Percentiles rank a stretch among this genome's conserved stretches.
phyloP scores from a whole-genome alignment of 2,113 vertebrate species.

The Condylura cristata region DNA sequence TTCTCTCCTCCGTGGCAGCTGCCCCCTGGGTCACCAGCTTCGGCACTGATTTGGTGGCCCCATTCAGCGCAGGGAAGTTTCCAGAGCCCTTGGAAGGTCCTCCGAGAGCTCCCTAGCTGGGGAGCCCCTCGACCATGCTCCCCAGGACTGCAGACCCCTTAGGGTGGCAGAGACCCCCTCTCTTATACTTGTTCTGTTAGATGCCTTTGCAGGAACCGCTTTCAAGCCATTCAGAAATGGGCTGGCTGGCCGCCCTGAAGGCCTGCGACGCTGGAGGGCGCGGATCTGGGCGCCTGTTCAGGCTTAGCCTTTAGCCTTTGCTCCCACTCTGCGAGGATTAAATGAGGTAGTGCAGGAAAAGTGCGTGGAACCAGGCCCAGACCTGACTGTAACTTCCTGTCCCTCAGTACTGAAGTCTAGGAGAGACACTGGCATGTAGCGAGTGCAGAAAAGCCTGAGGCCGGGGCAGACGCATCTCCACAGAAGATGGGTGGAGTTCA shows the following conservation, averaged over 20 bases:
- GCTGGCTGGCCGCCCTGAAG: not conserved
- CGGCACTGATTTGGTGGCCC: not conserved
- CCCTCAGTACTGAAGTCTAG: not conserved
- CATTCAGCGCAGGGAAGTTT: not conserved
- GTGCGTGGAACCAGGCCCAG: not conserved
- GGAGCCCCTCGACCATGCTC: fast-evolving
- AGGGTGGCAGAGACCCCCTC: fast-evolving
- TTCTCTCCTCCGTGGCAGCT: not conserved
- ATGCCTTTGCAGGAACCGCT: not conserved
- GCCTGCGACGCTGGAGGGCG: not conserved
- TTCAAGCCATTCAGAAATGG: not conserved
- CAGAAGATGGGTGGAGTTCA: too few relatives aligned
- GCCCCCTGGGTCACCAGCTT: not conserved
- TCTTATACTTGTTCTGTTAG: not conserved
- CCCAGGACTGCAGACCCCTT: not conserved
- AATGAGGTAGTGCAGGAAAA: not conserved
- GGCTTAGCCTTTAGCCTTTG: fast-evolving
- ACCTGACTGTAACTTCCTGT: not conserved
- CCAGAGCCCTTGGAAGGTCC: not conserved
- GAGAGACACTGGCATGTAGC: not conserved
- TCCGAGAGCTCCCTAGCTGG: not conserved
- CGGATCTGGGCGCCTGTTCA: not conserved
- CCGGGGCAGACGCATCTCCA: not conserved
- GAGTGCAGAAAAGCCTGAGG: not conserved
- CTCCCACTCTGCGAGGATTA: not conserved